Evolutionary conservation across 2,888 invertebrate species (phyloP).

Genomic region (Dicyrtomina minuta): DNA sequence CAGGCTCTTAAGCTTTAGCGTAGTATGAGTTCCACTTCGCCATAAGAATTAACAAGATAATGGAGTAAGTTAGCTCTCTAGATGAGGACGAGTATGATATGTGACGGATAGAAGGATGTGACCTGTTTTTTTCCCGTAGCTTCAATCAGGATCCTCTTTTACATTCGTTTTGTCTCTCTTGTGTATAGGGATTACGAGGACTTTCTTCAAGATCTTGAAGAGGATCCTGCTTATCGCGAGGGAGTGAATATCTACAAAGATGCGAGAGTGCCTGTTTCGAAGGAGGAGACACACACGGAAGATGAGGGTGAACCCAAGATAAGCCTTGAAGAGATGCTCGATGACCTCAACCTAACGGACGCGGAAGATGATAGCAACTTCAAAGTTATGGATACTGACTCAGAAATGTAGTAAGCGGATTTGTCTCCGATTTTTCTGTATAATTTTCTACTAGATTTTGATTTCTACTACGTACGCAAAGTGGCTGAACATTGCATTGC

Average conservation of each 20-base stretch:
- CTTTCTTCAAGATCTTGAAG: slow-evolving; percentile 95
- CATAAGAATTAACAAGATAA: slow-evolving; percentile 13
- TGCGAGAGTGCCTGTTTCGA: slow-evolving; percentile 56
- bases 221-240: slow-evolving; percentile 84
- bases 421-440: not conserved
- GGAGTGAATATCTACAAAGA: slow-evolving; percentile 87
- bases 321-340: slow-evolving; percentile 89
- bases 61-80: slow-evolving; percentile 17
- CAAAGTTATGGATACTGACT: slow-evolving; percentile 39
- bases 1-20: slow-evolving; percentile 6
- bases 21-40: not conserved
- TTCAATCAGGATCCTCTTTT: slow-evolving; percentile 11
- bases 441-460: too few relatives aligned
- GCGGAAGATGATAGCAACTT: slow-evolving; percentile 61
- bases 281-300: slow-evolving; percentile 60
- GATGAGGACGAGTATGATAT: not conserved
- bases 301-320: slow-evolving; percentile 66
- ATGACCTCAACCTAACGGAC: slow-evolving; percentile 80
- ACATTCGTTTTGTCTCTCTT: slow-evolving; percentile 27
- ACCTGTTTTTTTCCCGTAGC: slow-evolving; percentile 15
- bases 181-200: slow-evolving; percentile 82
- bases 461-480: too few relatives aligned
- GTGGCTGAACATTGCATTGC: too few relatives aligned
- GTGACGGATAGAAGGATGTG: slow-evolving; percentile 16
- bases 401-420: slow-evolving; percentile 37